These are phyloP conservation scores for Varanus komodoensis DNA, from an alignment of 2,113 vertebrate genomes.

Conservation along the genomic window DNA sequence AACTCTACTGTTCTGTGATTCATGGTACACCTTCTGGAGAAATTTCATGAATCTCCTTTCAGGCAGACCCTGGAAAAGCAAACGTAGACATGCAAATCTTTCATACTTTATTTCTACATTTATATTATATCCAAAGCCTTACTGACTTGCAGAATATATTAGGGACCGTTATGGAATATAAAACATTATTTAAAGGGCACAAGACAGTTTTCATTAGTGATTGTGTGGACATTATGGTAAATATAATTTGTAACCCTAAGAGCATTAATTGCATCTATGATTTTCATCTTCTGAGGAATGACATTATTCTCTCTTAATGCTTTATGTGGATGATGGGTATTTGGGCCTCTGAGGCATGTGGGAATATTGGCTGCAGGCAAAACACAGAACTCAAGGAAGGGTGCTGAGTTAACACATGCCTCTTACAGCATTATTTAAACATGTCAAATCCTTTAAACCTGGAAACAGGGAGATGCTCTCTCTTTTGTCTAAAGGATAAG, in stretches of 20 bases:
- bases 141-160: background rate
- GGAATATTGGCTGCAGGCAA: background rate
- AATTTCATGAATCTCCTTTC: background rate
- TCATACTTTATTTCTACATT: background rate
- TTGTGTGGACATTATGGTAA: background rate
- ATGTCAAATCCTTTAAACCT: background rate
- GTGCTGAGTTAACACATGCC: background rate
- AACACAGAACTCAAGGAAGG: background rate
- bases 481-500: background rate
- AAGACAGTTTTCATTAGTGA: background rate
- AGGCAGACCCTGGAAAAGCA: background rate
- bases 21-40: no score
- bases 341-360: background rate
- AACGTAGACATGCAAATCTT: background rate
- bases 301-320: background rate
- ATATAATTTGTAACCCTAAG: background rate
- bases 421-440: background rate
- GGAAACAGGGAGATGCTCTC: background rate
- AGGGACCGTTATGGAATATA: background rate
- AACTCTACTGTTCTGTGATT: no score
- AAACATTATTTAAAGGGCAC: background rate
- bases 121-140: background rate
- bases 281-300: background rate
- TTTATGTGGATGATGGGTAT: background rate
- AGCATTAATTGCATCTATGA: background rate